These are phyloP conservation scores for Volucella inanis DNA, from an alignment of 2,888 invertebrate species.

Conservation along the genomic window DNA sequence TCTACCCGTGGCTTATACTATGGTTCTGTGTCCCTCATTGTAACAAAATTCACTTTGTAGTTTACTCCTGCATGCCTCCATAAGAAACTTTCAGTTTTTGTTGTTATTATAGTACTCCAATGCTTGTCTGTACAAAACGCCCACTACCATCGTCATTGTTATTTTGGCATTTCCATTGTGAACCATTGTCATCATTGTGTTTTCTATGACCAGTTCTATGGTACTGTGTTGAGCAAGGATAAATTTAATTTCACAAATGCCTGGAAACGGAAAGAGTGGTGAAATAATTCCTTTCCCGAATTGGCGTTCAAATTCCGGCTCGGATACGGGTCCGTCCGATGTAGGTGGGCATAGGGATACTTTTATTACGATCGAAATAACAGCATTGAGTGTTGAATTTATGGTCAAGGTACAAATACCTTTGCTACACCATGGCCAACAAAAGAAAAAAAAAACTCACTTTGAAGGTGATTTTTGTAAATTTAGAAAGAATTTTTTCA, in stretches of 20 bases:
- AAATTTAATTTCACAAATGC: constrained; percentile 49
- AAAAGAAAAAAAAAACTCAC: neutral
- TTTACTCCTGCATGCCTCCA: constrained; percentile 3
- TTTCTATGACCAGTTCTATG: constrained; percentile 50
- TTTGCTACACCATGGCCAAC: constrained; percentile 28
- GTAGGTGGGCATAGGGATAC: constrained; percentile 29
- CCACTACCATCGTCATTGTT: constrained; percentile 65
- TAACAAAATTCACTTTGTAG: constrained; percentile 54
- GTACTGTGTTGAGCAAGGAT: constrained; percentile 52
- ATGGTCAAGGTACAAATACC: constrained; percentile 29
- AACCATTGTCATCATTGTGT: constrained; percentile 65
- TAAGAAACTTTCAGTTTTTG: constrained; percentile 27
- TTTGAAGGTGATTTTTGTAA: neutral
- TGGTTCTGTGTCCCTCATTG: constrained; percentile 48
- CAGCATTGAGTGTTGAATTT: constrained; percentile 10
- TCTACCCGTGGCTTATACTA: constrained; percentile 58
- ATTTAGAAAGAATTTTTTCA: constrained; percentile 20
- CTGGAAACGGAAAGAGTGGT: constrained; percentile 14
- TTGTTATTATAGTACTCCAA: no score
- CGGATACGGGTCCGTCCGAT: constrained; percentile 31
- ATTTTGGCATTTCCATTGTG: constrained; percentile 70
- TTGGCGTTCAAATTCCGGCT: constrained; percentile 37
- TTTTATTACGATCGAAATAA: constrained; percentile 19
- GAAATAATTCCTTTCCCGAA: constrained; percentile 35
- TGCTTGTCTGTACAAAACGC: constrained; percentile 36